Evolutionary conservation across 2,888 invertebrate species (phyloP), one percentile per base, ranked within the genome.

Genomic region (Cheilosia variabilis): DNA sequence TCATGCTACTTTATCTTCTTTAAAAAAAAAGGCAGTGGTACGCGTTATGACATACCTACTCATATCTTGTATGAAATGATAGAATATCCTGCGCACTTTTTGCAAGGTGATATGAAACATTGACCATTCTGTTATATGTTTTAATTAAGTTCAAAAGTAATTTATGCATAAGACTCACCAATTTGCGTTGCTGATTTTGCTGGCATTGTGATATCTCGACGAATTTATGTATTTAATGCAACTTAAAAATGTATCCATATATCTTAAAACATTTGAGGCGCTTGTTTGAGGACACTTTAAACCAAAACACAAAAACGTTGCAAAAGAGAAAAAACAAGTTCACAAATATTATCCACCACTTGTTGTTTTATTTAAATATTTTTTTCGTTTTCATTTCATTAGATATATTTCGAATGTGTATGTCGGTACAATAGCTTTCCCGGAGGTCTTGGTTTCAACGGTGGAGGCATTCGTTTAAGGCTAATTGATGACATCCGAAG

Each of bases 361-460:
- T 60, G 66, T 65, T 65, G 60, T 82, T 60, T 72, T 71, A 19
- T 55, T 78, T 52, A 73, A 78, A 63, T 57, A 60, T 52, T 43
- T 76, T 76, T 58, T 63, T 81, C 43, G 58, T 52, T 69, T 75
- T 80, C 60, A 72, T 73, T 60, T 62, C 9, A 45, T 45, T 45
- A n/a, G 41, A 58, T 47, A 22, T 73, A 43, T 62, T 66, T 77
- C 19, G 55, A 31, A 22, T 34, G 34, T 58, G 7, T 41, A 6
- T 55, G 63, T 73, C 27, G 41, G 45, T 71, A 37, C 4, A 37
- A 37, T 50, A 66, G 63, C 53, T 27, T 75, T 89, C 90, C 90
- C 79, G 90, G 90, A 87, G 90, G 90, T 88, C 90, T 88, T 58
- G 90, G 90, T 82, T 90, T 90, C 68, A 89, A 88, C 80, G 90